Conservation (phyloP, 2,888 invertebrate genomes). For the Apantesis nais region DNA sequence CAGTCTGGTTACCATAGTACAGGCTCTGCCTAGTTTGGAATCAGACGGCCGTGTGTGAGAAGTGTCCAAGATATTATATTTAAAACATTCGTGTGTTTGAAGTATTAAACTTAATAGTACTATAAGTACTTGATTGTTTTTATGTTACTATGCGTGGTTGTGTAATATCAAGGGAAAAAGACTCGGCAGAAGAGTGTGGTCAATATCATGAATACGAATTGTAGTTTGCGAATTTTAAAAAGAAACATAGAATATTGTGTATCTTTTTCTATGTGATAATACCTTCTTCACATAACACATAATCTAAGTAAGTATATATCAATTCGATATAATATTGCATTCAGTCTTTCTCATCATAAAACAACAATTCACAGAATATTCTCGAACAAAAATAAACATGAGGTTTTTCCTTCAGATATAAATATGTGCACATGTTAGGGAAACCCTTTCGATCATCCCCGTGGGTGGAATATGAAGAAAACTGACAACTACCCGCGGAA, state of each 20-base stretch:
- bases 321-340: background rate
- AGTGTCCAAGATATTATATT: too few species aligned
- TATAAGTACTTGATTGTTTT: too few species aligned
- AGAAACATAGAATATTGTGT: background rate
- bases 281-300: background rate
- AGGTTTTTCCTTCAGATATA: conserved; percentile 23
- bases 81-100: too few species aligned
- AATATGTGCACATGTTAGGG: conserved; percentile 35
- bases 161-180: too few species aligned
- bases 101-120: too few species aligned
- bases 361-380: conserved; percentile 6
- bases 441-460: conserved; percentile 50
- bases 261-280: background rate
- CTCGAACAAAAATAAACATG: conserved; percentile 13
- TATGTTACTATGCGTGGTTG: too few species aligned
- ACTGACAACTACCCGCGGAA: conserved; percentile 38
- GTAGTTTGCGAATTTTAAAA: background rate
- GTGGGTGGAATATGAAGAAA: conserved; percentile 36
- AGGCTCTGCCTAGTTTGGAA: too few species aligned
- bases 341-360: background rate
- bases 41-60: too few species aligned
- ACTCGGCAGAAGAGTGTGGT: too few species aligned
- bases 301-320: background rate
- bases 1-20: too few species aligned
- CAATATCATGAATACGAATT: too few species aligned